These are phyloP conservation scores for Pristionchus exspectatus DNA, from an alignment of 2,888 invertebrate species.

Conservation along the genomic window DNA sequence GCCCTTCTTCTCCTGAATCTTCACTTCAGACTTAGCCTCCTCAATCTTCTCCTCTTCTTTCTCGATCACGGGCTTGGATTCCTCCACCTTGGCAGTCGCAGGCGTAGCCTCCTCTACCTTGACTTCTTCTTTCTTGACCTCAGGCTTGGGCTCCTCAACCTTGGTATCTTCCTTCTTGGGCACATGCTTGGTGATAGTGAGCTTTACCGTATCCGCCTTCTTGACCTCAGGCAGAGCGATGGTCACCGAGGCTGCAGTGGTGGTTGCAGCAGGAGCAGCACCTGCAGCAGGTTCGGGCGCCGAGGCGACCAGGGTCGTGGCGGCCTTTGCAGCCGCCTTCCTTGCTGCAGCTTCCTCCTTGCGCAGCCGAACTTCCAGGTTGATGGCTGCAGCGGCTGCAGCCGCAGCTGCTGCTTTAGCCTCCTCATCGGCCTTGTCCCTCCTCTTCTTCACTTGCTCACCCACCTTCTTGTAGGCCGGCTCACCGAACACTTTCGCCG, in stretches of 20 bases:
- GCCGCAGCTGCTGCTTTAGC: not conserved
- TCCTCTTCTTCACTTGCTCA: slow-evolving; percentile 6
- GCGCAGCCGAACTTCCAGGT: not conserved
- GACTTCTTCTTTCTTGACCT: not conserved
- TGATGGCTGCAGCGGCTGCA: not conserved
- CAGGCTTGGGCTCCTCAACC: not conserved
- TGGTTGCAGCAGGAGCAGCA: not conserved
- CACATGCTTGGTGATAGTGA: not conserved
- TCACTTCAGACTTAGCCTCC: not conserved
- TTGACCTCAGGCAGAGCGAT: not conserved
- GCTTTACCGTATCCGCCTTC: no score
- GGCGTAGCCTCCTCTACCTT: not conserved
- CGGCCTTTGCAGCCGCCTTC: not conserved
- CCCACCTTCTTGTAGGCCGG: slow-evolving; percentile 53
- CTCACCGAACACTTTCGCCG: slow-evolving; percentile 51
- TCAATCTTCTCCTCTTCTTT: slow-evolving; percentile 32
- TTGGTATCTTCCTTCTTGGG: not conserved
- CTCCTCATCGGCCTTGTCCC: not conserved
- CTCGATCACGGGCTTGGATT: not conserved
- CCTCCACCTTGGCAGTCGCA: not conserved
- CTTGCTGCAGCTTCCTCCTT: not conserved
- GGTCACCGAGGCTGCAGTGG: not conserved
- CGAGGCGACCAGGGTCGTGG: not conserved
- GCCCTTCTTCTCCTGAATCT: slow-evolving; percentile 18
- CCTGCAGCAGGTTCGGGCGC: not conserved